Percentiles rank a stretch among this genome's conserved stretches.
Conservation (phyloP, 2,888 invertebrate genomes). For the Heteromurus nitidus region DNA sequence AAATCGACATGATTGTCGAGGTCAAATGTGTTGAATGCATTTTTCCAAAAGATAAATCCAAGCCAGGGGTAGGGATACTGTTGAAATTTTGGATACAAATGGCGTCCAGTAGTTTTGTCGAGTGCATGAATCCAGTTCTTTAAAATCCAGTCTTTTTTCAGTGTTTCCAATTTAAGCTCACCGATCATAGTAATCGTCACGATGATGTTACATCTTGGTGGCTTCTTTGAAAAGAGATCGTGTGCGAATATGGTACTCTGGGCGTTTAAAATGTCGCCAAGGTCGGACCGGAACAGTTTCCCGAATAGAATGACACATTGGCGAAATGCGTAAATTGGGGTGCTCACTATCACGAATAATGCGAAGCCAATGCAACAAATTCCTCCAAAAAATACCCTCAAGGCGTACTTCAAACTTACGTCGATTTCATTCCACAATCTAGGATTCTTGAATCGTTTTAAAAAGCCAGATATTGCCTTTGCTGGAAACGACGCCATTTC, state of each 20-base stretch:
- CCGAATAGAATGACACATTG: background rate
- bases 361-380: constrained; percentile 1
- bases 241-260: constrained; percentile 6
- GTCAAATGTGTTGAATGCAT: background rate
- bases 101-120: background rate
- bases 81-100: background rate
- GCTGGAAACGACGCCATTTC: too few species aligned
- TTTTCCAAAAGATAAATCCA: constrained; percentile 45
- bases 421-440: too few species aligned
- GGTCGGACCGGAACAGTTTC: constrained; percentile 26
- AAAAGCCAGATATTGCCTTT: too few species aligned
- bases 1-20: constrained; percentile 15
- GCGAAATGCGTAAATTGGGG: constrained; percentile 27
- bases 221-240: constrained; percentile 24
- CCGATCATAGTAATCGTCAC: background rate
- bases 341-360: background rate
- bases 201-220: background rate
- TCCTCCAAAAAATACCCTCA: background rate
- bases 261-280: constrained; percentile 35
- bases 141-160: background rate
- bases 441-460: too few species aligned
- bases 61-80: constrained; percentile 31
- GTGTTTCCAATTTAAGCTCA: background rate
- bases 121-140: constrained; percentile 27
- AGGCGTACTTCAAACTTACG: too few species aligned